Evolutionary conservation across 2,888 invertebrate genomes (phyloP).

Genomic region (Nomada lathburiana): DNA sequence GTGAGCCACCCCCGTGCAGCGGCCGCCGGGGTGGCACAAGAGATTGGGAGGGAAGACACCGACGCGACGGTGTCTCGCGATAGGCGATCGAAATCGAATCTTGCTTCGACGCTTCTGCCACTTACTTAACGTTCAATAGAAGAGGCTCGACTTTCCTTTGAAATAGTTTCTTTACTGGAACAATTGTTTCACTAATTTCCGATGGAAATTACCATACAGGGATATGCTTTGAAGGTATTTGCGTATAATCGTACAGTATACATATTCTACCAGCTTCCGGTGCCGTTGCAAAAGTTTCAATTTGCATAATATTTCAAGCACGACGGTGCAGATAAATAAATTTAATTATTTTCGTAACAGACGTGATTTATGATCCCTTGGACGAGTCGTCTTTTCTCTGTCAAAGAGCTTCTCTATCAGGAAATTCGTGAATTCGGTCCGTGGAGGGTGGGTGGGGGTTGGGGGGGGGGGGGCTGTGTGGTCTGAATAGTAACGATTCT

Average conservation of each 20-base stretch:
- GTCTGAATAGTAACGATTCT: background rate
- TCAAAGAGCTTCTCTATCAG: constrained; percentile 15
- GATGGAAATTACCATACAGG: too few species aligned
- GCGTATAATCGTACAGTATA: too few species aligned
- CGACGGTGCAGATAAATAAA: constrained; percentile 1
- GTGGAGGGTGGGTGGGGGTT: background rate
- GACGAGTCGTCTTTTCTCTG: background rate
- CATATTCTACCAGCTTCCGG: too few species aligned
- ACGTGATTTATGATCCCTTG: background rate
- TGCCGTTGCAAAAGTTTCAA: background rate
- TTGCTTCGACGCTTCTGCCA: too few species aligned
- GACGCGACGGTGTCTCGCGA: background rate
- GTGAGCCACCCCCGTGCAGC: constrained; percentile 37
- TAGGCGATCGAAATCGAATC: constrained; percentile 14
- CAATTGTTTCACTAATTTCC: too few species aligned
- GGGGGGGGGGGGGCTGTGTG: too few species aligned
- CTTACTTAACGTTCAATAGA: too few species aligned
- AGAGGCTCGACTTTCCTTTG: too few species aligned
- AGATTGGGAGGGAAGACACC: constrained; percentile 17
- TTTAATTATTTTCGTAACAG: constrained; percentile 31
- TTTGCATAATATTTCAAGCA: background rate
- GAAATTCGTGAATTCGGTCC: constrained; percentile 3
- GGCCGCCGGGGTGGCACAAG: background rate
- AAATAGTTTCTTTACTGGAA: too few species aligned
- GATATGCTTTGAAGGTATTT: too few species aligned